A percentile compares a stretch with the other conserved stretches of the same genome.
These are phyloP conservation scores for Lasioglossum calceatum DNA, from an alignment of 2,888 invertebrate genomes.

Conservation along the genomic window DNA sequence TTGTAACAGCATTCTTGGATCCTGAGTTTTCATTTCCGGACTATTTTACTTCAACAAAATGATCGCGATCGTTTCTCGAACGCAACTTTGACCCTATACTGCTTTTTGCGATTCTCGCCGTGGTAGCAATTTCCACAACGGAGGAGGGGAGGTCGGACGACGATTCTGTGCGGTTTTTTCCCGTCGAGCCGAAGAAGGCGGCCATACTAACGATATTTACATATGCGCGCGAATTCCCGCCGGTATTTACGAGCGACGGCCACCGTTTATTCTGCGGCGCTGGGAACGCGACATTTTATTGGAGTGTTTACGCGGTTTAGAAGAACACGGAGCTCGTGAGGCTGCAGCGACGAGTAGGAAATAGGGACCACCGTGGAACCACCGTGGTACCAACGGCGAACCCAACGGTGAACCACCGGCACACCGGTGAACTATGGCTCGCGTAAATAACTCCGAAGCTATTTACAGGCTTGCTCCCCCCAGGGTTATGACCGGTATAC, in stretches of 20 bases:
- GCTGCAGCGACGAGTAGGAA: neutral
- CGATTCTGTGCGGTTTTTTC: neutral
- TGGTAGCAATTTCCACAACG: neutral
- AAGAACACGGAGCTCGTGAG: conserved; percentile 18
- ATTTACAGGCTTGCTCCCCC: conserved; percentile 11
- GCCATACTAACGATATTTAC: conserved; percentile 37
- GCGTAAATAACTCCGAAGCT: conserved; percentile 35
- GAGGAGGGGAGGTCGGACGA: neutral
- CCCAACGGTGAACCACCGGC: neutral
- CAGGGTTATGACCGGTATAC: conserved; percentile 16
- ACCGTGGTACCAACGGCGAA: neutral
- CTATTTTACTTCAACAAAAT: too few species aligned
- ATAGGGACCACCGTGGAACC: too few species aligned
- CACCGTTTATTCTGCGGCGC: neutral
- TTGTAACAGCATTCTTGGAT: too few species aligned
- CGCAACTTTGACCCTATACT: too few species aligned
- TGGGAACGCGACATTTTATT: conserved; percentile 36
- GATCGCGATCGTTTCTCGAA: too few species aligned
- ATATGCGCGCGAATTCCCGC: conserved; percentile 25
- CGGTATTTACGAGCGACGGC: neutral
- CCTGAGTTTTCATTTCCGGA: too few species aligned
- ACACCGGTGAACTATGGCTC: neutral
- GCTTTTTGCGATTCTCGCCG: neutral
- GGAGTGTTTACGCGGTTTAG: conserved; percentile 15
- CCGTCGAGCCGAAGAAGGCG: neutral